These are phyloP conservation scores for Hemibagrus wyckioides DNA, from an alignment of 2,113 vertebrate species.

Conservation along the genomic window DNA sequence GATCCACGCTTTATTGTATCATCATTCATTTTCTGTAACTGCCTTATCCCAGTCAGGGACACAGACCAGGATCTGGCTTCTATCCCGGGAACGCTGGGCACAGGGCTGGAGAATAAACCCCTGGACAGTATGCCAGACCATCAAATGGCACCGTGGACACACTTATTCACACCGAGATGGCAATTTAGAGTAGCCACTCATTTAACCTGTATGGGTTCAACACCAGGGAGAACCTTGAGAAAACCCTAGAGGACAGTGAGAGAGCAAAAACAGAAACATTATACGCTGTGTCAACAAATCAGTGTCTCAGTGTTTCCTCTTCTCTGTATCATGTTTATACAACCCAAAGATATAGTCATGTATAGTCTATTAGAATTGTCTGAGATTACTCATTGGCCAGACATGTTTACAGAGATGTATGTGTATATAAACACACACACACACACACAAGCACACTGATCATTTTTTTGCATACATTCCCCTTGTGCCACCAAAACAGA, in stretches of 20 bases:
- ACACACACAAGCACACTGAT: no score
- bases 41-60: no score
- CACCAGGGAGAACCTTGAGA: background rate
- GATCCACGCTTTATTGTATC: background rate
- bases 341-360: background rate
- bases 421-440: background rate
- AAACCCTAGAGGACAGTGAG: background rate
- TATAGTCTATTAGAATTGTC: background rate
- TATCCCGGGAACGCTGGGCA: background rate
- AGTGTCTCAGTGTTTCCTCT: background rate
- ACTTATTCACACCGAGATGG: background rate
- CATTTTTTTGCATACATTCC: no score
- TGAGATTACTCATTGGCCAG: background rate
- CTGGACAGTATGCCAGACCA: background rate
- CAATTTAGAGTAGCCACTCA: background rate
- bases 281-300: background rate
- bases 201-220: background rate
- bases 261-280: background rate
- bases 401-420: background rate
- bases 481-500: no score
- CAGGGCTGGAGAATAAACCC: background rate
- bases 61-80: no score
- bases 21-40: background rate
- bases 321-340: background rate
- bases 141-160: no score